These are phyloP conservation scores for Gobius niger DNA, from an alignment of 2,113 vertebrate genomes.

Conservation along the genomic window DNA sequence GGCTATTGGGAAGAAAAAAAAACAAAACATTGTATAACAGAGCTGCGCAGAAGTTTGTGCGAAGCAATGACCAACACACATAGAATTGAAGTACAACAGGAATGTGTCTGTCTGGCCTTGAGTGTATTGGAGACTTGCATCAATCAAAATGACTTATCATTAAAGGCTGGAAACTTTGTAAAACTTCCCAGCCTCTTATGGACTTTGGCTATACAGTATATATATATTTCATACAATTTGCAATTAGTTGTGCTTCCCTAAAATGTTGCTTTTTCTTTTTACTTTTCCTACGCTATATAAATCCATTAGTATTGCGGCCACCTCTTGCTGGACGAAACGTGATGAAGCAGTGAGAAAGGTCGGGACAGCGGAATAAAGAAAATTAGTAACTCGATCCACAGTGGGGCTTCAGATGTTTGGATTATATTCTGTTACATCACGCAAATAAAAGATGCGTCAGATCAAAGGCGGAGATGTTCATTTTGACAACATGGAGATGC, in stretches of 20 bases:
- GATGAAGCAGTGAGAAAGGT: conserved; percentile 44
- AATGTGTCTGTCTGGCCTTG: no score
- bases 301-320: background rate
- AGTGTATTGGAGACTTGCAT: background rate
- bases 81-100: no score
- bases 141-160: background rate
- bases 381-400: conserved; percentile 74
- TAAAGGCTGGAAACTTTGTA: background rate
- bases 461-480: conserved; percentile 81
- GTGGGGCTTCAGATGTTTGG: conserved; percentile 68
- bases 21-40: background rate
- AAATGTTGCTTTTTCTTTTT: no score
- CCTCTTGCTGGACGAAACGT: conserved; percentile 34
- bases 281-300: background rate
- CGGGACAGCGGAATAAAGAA: conserved; percentile 48
- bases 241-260: no score
- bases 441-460: conserved; percentile 69
- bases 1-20: background rate
- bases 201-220: no score
- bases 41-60: background rate
- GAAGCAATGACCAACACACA: background rate
- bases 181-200: no score
- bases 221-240: no score
- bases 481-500: conserved; percentile 72
- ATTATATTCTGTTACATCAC: conserved; percentile 74